A percentile compares a stretch with the other conserved stretches of the same genome.
Conservation (phyloP, 2,797 vertebrate species). For the Linurgus olivaceus region DNA sequence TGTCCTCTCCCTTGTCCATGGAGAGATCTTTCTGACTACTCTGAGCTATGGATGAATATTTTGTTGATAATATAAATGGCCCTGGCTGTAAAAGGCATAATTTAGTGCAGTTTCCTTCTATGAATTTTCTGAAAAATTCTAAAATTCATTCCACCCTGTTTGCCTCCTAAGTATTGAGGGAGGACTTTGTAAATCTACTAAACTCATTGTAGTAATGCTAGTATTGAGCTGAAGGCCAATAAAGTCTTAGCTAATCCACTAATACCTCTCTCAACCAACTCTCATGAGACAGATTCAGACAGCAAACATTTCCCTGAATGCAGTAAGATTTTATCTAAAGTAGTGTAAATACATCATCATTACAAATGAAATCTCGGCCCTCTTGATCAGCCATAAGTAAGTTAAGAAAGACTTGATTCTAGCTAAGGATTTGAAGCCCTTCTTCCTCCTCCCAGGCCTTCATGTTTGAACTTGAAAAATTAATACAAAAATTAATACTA, state of each 20-base stretch:
- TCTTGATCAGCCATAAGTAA: not conserved
- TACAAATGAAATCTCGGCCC: not conserved
- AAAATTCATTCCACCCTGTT: not conserved
- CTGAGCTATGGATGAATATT: not conserved
- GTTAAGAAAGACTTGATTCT: not conserved
- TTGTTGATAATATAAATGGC: not conserved
- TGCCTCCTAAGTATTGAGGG: not conserved
- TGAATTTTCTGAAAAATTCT: not conserved
- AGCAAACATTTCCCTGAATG: not conserved
- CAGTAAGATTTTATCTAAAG: not conserved
- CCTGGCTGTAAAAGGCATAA: not conserved
- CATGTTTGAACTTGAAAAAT: not conserved
- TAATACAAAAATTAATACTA: not conserved
- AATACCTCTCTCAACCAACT: not conserved
- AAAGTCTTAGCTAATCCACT: not conserved
- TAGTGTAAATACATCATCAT: not conserved
- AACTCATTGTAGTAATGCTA: not conserved
- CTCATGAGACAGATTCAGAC: not conserved
- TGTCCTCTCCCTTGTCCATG: not conserved
- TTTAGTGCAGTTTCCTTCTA: not conserved
- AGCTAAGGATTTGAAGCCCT: not conserved
- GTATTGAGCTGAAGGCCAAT: not conserved
- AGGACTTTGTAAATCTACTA: not conserved
- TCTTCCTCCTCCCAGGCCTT: not conserved
- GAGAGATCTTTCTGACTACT: not conserved